These are phyloP conservation scores for Drosophila sechellia DNA, from an alignment of 1,140 invertebrate genomes.

Conservation along the genomic window DNA sequence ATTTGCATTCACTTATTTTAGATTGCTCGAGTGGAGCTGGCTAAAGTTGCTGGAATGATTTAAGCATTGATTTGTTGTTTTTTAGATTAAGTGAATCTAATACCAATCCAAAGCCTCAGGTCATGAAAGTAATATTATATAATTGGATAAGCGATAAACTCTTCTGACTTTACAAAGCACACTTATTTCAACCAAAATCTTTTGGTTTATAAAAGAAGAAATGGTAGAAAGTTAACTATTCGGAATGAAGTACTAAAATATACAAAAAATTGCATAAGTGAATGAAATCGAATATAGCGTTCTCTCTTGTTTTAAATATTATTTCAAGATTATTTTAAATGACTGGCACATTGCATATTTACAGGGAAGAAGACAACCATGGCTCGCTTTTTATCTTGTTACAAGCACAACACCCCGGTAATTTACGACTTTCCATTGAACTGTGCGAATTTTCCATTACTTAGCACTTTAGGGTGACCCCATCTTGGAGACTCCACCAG, in stretches of 20 bases:
- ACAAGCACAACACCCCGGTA: neutral
- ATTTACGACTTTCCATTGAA: neutral
- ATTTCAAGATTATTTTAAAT: too few species aligned
- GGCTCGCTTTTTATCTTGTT: neutral
- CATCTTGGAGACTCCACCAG: neutral
- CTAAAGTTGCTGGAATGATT: neutral
- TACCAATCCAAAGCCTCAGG: neutral
- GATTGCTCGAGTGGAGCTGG: conserved; percentile 2
- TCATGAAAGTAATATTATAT: neutral
- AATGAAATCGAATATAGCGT: too few species aligned
- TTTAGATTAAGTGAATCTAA: conserved; percentile 5
- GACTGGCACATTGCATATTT: too few species aligned
- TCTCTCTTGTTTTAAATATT: too few species aligned
- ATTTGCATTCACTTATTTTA: conserved; percentile 60
- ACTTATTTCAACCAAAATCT: too few species aligned
- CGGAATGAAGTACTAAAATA: too few species aligned
- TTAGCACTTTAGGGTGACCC: neutral
- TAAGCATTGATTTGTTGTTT: conserved; percentile 13
- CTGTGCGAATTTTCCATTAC: conserved; percentile 6
- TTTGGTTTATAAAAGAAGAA: too few species aligned
- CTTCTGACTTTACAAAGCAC: neutral
- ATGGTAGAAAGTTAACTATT: too few species aligned
- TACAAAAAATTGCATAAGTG: too few species aligned
- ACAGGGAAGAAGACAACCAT: neutral
- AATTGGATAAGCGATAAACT: too few species aligned